Base-by-base conservation (phyloP, 64 coral and sea anemone genomes). In the Montipora sp. region DNA sequence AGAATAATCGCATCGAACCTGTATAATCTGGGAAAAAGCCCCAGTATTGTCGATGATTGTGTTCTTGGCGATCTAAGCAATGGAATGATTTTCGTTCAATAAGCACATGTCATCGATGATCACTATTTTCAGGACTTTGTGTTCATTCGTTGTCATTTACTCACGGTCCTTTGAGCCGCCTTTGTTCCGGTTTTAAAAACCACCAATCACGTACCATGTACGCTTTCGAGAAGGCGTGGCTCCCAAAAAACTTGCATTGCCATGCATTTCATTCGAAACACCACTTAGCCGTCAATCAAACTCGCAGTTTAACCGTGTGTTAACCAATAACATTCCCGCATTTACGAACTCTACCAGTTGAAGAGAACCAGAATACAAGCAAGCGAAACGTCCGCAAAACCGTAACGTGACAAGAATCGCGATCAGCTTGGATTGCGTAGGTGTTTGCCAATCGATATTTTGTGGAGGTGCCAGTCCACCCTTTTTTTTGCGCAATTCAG, bases 1-100 rank as follows among this genome's bases (percentile, higher is more conserved):
- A 95, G 48, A 89, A 89, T 81, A 99, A 99, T 94, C 94, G 95
- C 98, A 99, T 99, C 96, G 94, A 99, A 89, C 87, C 95, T 79
- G 95, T 87, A 83, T 96, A 83, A 87, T 74, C 80, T 80, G 73
- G 66, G 89, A 70, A 89, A 83, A 92, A 94, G 80, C 87, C 89
- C 81, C 77, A 89, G 81, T 90, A 83, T 87, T 80, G 87, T 87
- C 61, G 45, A 89, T 43, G 59, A 93, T 47, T 87, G 48, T 77
- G 76, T 50, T 88, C 77, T 80, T 65, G 49, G 60, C 83, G 81
- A 94, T 72, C 73, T 72, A 75, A 89, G 55, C 36, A 72, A 81
- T 77, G 75, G 92, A 87, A 89, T 81, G 78, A 91, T 81, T 88
- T 89, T 80, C 88, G 92, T 66, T 98, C 73, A 7, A 48, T 73